Evolutionary conservation across 2,888 invertebrate genomes (phyloP).

Genomic region (Ormyrus thymus): DNA sequence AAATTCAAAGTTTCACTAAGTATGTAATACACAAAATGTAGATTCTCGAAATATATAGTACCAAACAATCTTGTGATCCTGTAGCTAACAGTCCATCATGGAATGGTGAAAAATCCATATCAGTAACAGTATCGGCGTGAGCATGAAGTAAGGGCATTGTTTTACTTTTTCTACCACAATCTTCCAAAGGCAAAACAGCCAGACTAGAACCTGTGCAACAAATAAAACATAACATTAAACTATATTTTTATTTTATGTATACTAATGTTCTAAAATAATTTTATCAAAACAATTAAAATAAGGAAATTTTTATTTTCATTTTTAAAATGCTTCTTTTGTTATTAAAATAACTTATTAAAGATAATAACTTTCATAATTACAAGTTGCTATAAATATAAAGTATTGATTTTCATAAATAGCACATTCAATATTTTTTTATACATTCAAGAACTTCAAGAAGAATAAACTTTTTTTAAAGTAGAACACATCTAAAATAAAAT

Average conservation of each 20-base stretch:
- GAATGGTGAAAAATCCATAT: slow-evolving; percentile 96
- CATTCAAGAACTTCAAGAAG: background rate
- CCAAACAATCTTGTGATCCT: slow-evolving; percentile 91
- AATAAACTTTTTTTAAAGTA: background rate
- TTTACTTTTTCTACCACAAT: slow-evolving; percentile 92
- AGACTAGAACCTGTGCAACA: slow-evolving; percentile 84
- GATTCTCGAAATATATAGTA: slow-evolving; percentile 66
- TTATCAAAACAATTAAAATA: too few species aligned
- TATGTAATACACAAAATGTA: background rate
- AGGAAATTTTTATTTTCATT: too few species aligned
- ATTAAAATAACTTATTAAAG: background rate
- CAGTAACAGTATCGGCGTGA: slow-evolving; percentile 93
- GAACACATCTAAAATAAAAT: slow-evolving; percentile 30
- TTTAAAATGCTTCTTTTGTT: background rate
- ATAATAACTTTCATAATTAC: background rate
- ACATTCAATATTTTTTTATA: background rate
- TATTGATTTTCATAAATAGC: slow-evolving; percentile 42
- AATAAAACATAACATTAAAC: too few species aligned
- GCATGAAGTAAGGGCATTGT: slow-evolving; percentile 91
- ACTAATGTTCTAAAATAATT: too few species aligned
- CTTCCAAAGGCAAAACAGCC: slow-evolving; percentile 90
- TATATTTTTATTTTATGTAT: too few species aligned
- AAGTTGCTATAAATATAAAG: slow-evolving; percentile 22
- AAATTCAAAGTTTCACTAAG: background rate
- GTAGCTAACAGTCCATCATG: slow-evolving; percentile 94